Percentiles rank a stretch among this genome's conserved stretches.
Conservation (phyloP, 1,140 invertebrate species). For the Sarcophaga bullata region DNA sequence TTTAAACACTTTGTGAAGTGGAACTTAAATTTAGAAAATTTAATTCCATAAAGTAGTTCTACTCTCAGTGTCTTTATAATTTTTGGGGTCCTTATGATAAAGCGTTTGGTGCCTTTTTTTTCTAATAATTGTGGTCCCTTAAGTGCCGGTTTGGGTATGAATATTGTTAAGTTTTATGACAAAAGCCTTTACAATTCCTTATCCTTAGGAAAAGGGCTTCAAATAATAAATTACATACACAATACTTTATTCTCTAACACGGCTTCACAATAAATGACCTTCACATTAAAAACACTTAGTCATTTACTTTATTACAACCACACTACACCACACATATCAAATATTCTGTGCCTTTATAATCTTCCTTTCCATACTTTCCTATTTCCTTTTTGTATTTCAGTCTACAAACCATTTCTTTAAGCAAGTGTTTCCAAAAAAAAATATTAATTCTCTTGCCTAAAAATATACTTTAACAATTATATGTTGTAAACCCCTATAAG, state of each 20-base stretch:
- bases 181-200: too few species aligned
- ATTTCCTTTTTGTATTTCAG: background rate
- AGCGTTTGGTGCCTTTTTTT: too few species aligned
- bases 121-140: background rate
- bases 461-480: slow-evolving; percentile 18
- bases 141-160: background rate
- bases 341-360: too few species aligned
- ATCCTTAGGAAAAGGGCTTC: too few species aligned
- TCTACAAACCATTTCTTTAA: background rate
- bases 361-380: background rate
- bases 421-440: background rate
- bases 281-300: slow-evolving; percentile 1
- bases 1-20: too few species aligned
- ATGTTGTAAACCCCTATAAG: background rate
- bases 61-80: too few species aligned
- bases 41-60: too few species aligned
- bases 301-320: too few species aligned
- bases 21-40: too few species aligned
- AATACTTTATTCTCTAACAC: background rate
- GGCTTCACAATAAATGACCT: slow-evolving; percentile 14
- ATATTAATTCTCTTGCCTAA: background rate
- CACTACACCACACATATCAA: background rate
- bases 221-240: background rate
- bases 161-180: too few species aligned
- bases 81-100: too few species aligned